Evolutionary conservation across 2,113 vertebrate species (phyloP).

Genomic region (Takifugu bimaculatus): DNA sequence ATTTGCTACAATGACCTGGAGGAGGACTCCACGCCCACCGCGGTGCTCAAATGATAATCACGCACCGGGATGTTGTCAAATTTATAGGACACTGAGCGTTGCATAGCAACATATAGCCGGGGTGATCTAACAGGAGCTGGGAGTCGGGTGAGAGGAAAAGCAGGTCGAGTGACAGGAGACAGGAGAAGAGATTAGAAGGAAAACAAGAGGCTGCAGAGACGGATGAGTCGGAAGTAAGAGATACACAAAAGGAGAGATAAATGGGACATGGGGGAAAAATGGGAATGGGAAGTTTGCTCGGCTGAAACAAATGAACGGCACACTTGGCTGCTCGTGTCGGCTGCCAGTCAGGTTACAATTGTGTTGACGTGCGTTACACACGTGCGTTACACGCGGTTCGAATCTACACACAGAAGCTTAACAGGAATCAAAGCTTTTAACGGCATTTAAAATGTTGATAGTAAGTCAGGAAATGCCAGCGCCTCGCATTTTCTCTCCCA

Average conservation of each 20-base stretch:
- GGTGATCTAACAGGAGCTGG: conserved; percentile 57
- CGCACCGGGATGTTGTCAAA: conserved; percentile 71
- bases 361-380: too few species aligned
- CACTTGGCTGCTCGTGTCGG: background rate
- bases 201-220: conserved; percentile 20
- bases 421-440: too few species aligned
- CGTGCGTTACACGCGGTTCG: too few species aligned
- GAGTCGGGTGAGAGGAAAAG: conserved; percentile 53
- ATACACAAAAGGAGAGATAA: conserved; percentile 29
- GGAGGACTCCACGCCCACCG: conserved; percentile 58
- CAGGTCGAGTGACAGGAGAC: conserved; percentile 50
- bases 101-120: conserved; percentile 74
- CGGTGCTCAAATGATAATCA: conserved; percentile 75
- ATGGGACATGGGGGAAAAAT: conserved; percentile 22
- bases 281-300: conserved; percentile 28
- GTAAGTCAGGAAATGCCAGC: too few species aligned
- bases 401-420: too few species aligned
- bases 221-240: conserved; percentile 14
- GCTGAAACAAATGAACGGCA: conserved; percentile 18
- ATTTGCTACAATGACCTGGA: conserved; percentile 69
- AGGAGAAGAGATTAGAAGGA: conserved; percentile 34
- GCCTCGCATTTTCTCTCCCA: too few species aligned
- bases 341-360: conserved; percentile 4
- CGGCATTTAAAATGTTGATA: too few species aligned
- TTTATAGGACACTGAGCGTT: conserved; percentile 71